Percentiles rank a stretch among this genome's conserved stretches.
Conservation (phyloP, 2,888 invertebrate species). For the Drosophila neutralis region DNA sequence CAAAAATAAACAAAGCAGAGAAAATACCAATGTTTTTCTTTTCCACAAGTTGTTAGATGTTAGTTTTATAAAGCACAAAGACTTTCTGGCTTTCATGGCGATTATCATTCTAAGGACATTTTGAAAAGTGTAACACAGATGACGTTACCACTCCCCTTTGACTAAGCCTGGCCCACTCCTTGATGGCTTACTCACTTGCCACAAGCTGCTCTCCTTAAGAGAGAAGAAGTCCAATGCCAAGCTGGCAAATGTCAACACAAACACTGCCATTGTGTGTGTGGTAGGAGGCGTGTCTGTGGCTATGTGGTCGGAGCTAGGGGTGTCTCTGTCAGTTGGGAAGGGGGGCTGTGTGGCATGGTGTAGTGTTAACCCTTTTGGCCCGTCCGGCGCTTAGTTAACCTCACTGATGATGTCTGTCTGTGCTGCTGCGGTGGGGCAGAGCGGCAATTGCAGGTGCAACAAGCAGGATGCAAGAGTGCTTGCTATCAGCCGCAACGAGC, state of each 20-base stretch:
- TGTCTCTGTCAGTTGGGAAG: conserved; percentile 11
- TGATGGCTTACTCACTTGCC: conserved; percentile 46
- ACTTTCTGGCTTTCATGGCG: neutral
- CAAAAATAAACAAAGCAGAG: neutral
- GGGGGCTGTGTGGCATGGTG: neutral
- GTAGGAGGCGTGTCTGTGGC: neutral
- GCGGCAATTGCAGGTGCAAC: conserved; percentile 59
- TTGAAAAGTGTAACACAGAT: conserved; percentile 11
- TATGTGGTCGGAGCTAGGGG: neutral
- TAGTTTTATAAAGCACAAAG: neutral
- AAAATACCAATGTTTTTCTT: neutral
- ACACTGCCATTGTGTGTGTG: conserved; percentile 51
- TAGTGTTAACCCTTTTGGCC: conserved; percentile 62
- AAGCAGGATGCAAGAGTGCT: conserved; percentile 30
- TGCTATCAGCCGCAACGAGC: conserved; percentile 56
- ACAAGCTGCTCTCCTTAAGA: conserved; percentile 26
- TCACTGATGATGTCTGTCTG: conserved; percentile 54
- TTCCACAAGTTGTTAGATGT: neutral
- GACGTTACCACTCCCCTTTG: conserved; percentile 3
- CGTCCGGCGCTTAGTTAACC: conserved; percentile 69
- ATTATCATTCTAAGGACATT: neutral
- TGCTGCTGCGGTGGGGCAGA: conserved; percentile 12
- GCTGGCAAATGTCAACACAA: conserved; percentile 77
- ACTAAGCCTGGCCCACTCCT: conserved; percentile 7
- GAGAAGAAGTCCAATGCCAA: conserved; percentile 54